These are phyloP conservation scores for Enteromius argenteus DNA, from an alignment of 2,797 vertebrate species.

Conservation along the genomic window DNA sequence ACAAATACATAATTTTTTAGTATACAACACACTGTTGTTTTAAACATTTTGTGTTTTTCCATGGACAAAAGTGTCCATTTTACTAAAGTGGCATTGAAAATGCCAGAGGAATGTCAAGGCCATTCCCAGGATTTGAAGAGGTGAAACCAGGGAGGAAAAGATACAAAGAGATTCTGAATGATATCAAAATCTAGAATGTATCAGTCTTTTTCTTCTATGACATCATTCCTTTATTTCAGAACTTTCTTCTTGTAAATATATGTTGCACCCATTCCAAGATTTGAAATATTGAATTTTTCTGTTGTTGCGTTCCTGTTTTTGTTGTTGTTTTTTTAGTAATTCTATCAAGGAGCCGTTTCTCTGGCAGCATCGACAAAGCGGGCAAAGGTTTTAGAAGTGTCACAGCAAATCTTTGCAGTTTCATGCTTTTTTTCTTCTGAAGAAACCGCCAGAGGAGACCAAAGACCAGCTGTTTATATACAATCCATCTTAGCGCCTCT, in stretches of 20 bases:
- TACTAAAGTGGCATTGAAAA: constrained; percentile 46
- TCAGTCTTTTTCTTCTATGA: constrained; percentile 44
- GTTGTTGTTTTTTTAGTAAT: neutral
- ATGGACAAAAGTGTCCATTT: constrained; percentile 52
- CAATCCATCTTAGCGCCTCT: constrained; percentile 54
- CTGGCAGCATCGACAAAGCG: constrained; percentile 37
- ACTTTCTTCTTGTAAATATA: constrained; percentile 44
- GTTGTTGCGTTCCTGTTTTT: neutral
- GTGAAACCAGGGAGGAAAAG: constrained; percentile 12
- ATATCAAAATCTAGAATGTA: constrained; percentile 57
- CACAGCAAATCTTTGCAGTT: constrained; percentile 45
- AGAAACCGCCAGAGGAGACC: constrained; percentile 64
- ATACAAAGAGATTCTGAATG: constrained; percentile 2
- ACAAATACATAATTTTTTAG: constrained; percentile 13
- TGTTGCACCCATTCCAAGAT: constrained; percentile 58
- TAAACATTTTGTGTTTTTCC: constrained; percentile 47
- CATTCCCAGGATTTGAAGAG: constrained; percentile 40
- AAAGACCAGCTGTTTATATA: constrained; percentile 65
- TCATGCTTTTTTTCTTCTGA: constrained; percentile 33
- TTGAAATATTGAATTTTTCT: neutral
- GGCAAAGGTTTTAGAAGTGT: constrained; percentile 42
- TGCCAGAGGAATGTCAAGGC: constrained; percentile 49
- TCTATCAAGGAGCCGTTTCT: constrained; percentile 13
- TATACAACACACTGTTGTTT: constrained; percentile 21
- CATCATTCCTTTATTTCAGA: constrained; percentile 51